Evolutionary conservation across 2,888 invertebrate genomes (phyloP), one percentile per base, ranked within the genome.

Genomic region (Chrysolina oricalcia): DNA sequence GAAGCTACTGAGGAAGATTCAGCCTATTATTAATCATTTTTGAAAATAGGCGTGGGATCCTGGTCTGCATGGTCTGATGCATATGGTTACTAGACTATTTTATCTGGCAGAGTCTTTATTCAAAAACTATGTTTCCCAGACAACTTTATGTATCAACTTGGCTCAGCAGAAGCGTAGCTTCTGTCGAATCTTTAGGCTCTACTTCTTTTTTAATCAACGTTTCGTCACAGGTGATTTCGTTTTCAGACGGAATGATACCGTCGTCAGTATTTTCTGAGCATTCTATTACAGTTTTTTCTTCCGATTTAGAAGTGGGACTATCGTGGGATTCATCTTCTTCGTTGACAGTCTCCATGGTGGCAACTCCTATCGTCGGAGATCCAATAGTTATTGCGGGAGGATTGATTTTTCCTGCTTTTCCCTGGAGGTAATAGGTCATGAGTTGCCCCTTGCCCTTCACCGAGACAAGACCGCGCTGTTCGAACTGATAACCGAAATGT

Each of bases 401-500:
- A 8, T 86, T 87, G n/a, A 84, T 85, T 83, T 87, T 88, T 40
- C 87, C 87, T 5, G 89, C 88, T 86, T 91, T 91, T 81, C 93
- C 94, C 87, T 92, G 91, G 80, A 98, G 90, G 87, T 98, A 98
- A 89, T 97, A 98, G 1, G 98, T 98, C 94, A 97, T 95, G 74
- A 98, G 91, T 87, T 98, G 95, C 15, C 98, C 98, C 89, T 98
- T 99, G 81, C 98, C 98, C 89, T 99, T 99, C 63, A 99, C 98
- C 56, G 96, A 94, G 15, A 99, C 98, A 76, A 98, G 90, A 6
- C 98, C 98, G 2, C 98, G 93, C 87, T 98, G 97, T 87, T 97
- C 97, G 88, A 98, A 98, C 79, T 93, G 94, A 89, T 97, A 98
- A 0, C 97, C 97, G 86, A 97, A 98, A 68, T 93, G 92, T 86